Evolutionary conservation across 2,113 vertebrate species (phyloP).

Genomic region (Podarcis cretensis): DNA sequence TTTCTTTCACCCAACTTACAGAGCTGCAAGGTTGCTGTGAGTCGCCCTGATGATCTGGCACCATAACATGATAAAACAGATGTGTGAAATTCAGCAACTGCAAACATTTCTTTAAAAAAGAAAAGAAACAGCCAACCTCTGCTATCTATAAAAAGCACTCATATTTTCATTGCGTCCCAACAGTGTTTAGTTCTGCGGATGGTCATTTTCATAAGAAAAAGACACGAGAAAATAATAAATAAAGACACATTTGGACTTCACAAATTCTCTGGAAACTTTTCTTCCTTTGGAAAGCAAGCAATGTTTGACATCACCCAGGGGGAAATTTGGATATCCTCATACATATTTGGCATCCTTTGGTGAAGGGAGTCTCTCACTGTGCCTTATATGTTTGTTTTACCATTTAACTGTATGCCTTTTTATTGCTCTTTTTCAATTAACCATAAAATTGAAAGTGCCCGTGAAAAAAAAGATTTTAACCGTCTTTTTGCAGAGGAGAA

Average conservation of each 20-base stretch:
- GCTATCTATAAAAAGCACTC: neutral
- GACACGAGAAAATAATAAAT: neutral
- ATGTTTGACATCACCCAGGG: constrained; percentile 1
- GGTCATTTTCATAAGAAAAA: neutral
- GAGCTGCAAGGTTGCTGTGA: neutral
- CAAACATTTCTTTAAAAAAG: neutral
- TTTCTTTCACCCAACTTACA: neutral
- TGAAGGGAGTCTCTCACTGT: constrained; percentile 35
- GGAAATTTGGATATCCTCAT: constrained; percentile 36
- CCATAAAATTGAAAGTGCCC: constrained; percentile 38
- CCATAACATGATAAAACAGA: neutral
- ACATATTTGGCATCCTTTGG: constrained; percentile 22
- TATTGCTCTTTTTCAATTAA: constrained; percentile 46
- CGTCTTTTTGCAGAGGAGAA: constrained; percentile 1
- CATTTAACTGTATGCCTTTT: constrained; percentile 44
- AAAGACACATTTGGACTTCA: neutral
- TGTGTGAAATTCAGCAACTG: neutral
- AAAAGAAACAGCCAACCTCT: neutral
- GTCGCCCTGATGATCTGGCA: neutral
- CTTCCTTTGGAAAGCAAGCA: neutral
- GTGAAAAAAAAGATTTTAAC: constrained; percentile 5
- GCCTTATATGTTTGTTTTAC: constrained; percentile 17
- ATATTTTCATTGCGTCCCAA: neutral
- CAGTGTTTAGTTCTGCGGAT: neutral
- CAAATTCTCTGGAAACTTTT: neutral